Percentiles rank a stretch among this genome's conserved stretches.
phyloP scores from a whole-genome alignment of 2,888 invertebrate species.

The Cordylochernes scorpioides region DNA sequence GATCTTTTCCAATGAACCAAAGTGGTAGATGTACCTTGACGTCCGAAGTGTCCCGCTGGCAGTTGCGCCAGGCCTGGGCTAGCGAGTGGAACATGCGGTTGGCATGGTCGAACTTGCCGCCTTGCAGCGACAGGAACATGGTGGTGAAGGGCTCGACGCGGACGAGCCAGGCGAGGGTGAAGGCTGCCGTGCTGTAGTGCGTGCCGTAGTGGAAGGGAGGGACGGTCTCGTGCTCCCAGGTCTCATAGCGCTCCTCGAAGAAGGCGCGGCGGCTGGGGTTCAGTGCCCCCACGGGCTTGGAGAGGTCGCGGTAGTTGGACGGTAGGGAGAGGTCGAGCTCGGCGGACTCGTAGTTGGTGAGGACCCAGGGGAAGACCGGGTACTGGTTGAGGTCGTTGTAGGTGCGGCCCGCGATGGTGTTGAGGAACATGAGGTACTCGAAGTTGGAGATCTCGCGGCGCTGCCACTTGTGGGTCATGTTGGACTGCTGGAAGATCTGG shows the following conservation, averaged over 20 bases:
- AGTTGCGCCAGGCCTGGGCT: conserved; percentile 89
- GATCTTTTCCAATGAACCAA: no score
- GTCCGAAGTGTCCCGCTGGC: conserved; percentile 92
- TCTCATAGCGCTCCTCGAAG: conserved; percentile 86
- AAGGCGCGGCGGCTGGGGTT: conserved; percentile 82
- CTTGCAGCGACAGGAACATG: conserved; percentile 89
- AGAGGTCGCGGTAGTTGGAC: conserved; percentile 87
- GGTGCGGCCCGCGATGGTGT: conserved; percentile 96
- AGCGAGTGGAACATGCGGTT: conserved; percentile 86
- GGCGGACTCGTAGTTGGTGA: conserved; percentile 90
- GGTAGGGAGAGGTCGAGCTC: conserved; percentile 86
- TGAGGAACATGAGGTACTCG: conserved; percentile 99
- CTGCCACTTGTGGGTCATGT: conserved; percentile 99
- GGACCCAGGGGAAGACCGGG: conserved; percentile 96
- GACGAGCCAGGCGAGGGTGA: conserved; percentile 93
- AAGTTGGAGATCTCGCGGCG: conserved; percentile 96
- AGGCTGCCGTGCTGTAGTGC: conserved; percentile 94
- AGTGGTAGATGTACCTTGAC: conserved; percentile 85
- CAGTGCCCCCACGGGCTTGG: conserved; percentile 92
- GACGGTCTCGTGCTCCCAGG: conserved; percentile 94
- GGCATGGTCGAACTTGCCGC: conserved; percentile 96
- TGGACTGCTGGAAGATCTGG: conserved; percentile 92
- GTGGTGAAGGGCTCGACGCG: conserved; percentile 96
- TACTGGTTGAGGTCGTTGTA: conserved; percentile 99
- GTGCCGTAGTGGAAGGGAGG: conserved; percentile 99